phyloP scores from a whole-genome alignment of 2,113 vertebrate species.

The Stegostoma tigrinum region DNA sequence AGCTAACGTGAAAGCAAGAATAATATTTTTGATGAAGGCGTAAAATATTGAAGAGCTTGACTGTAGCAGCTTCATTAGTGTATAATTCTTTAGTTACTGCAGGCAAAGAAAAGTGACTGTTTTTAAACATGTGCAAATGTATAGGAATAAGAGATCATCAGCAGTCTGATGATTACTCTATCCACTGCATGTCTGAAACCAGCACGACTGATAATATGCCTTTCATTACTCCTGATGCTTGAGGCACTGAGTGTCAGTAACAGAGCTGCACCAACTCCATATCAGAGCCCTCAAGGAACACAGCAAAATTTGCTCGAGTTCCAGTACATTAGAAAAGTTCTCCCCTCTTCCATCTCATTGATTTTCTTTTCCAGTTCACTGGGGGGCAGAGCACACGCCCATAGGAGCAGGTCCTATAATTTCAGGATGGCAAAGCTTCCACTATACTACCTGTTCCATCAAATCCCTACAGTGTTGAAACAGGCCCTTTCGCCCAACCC shows the following conservation, averaged over 20 bases:
- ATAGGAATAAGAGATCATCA: not conserved
- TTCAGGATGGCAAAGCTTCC: not conserved
- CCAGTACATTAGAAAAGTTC: not conserved
- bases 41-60: not conserved
- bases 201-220: not conserved
- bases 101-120: not conserved
- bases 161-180: not conserved
- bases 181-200: not conserved
- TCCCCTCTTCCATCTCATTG: not conserved
- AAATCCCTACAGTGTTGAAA: too few species aligned
- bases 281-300: not conserved
- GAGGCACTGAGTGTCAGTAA: not conserved
- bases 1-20: not conserved
- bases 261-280: not conserved
- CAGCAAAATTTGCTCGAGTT: not conserved
- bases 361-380: not conserved
- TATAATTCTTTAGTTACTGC: not conserved
- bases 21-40: not conserved
- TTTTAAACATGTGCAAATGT: not conserved
- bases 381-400: not conserved
- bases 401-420: not conserved
- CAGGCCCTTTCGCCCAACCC: too few species aligned
- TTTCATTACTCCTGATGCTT: not conserved
- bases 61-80: not conserved
- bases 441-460: not conserved